Evolutionary conservation across 2,113 vertebrate species (phyloP), one percentile per base, ranked within the genome.

Genomic region (Papio anubis): DNA sequence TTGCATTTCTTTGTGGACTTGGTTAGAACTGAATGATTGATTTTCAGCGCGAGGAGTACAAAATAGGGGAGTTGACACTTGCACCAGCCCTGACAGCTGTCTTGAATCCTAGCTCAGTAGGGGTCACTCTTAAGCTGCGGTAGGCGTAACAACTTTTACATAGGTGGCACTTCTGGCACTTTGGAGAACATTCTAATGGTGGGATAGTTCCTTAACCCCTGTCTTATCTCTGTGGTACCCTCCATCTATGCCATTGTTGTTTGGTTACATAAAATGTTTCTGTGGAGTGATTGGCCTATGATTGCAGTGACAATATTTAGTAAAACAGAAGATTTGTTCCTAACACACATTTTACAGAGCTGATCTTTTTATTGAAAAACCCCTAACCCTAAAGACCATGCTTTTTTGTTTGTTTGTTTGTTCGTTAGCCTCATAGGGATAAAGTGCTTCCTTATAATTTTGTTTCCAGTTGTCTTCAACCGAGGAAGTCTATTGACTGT

Each of bases 231-330:
- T 10, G 2, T 17, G 4, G 35, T 55, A 38, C 27, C 50, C 23
- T 94, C n/a, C 43, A 73, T 93, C 88, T 94, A 27, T 66, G 38
- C 43, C 40, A n/a, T 93, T 80, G 13, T 85, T 68, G 38, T 90
- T 85, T 88, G 78, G 57, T 85, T 93, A 52, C 8, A 38, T 95
- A 82, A 93, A 94, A 57, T 92, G 64, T 83, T 75, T 89, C 59
- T 90, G 48, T 80, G 64, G 35, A 70, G 76, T 90, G 43, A 90
- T 88, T 96, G 70, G 43, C 61, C 40, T 75, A 1, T 35, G 18
- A 50, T 88, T 78, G 8, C 48, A 66, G 4, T 80, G 90, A 30
- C 84, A 68, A 32, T 43, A 80, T 95, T 88, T 92, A 73, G 45
- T 78, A 80, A 94, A 85, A 82, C 81, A 35, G 73, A 14, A 30